Base-by-base conservation (phyloP, 2,113 vertebrate genomes). In the Oryzias melastigma region DNA sequence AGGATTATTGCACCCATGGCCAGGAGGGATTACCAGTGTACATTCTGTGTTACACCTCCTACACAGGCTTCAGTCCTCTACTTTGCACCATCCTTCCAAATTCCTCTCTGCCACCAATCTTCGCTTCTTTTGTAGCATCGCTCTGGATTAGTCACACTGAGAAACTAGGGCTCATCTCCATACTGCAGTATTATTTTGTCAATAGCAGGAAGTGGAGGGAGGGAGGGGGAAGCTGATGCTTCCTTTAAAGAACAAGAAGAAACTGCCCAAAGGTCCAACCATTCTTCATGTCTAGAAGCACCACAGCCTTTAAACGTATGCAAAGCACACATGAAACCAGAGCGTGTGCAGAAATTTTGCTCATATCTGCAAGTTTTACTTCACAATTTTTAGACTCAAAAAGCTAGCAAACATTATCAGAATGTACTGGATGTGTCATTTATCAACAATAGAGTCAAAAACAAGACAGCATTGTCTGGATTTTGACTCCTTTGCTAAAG, bases 91-190 rank as follows among this genome's bases (percentile, higher is more conserved):
- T 81, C 80, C 52, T 55, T 71, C 69, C 80, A 59, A 67, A 65
- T 64, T 66, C 62, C 60, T 47, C 60, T 52, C 64, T 58, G 56
- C 45, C 58, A 55, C 24, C 48, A 68, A 16, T 45, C 52, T 48
- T 52, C 57, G 49, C 42, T 20, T 55, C 46, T 61, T 77, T 80
- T 67, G 61, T 63, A 73, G 64, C 58, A 54, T 79, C 20, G 46
- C 70, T 77, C 59, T 77, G 80, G 84, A 89, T 90, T 88, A 85
- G 87, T 87, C 79, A 87, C 81, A 71, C 75, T 58, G 52, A 62
- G 62, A 87, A 90, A 87, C 69, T 82, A 78, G 88, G 82, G 76
- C 87, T 91, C 87, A 85, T 91, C 82, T 89, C 81, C 85, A 87
- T 88, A 88, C 84, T 41, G 74, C 70, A 64, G 83, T 84, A 87